Evolutionary conservation across 2,888 invertebrate genomes (phyloP).

Genomic region (Athalia circularis): DNA sequence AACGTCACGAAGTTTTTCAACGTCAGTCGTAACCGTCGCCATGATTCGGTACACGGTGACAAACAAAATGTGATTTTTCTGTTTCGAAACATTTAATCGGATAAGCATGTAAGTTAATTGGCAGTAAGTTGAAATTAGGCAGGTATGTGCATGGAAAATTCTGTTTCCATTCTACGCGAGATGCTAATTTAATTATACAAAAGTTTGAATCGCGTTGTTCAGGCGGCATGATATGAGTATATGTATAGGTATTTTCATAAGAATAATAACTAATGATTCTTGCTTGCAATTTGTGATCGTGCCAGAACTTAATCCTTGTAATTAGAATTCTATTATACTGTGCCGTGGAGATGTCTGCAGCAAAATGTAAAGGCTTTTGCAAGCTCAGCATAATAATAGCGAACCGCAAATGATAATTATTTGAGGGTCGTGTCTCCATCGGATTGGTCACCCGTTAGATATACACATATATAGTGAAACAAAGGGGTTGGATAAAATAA

Average conservation of each 20-base stretch:
- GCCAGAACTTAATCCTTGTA: conserved; percentile 23
- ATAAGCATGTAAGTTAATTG: background rate
- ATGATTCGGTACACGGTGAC: too few species aligned
- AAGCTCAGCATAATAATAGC: background rate
- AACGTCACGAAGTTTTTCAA: conserved; percentile 13
- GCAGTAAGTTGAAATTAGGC: background rate
- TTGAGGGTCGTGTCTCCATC: background rate
- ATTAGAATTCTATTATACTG: conserved; percentile 24
- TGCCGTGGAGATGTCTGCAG: conserved; percentile 9
- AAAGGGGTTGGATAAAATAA: conserved; percentile 22
- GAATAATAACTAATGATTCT: conserved; percentile 17
- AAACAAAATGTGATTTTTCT: conserved; percentile 9
- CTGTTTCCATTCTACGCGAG: conserved; percentile 23
- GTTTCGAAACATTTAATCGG: background rate
- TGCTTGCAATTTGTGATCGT: conserved; percentile 10
- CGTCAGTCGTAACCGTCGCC: background rate
- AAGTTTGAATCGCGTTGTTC: conserved; percentile 26
- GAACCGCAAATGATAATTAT: conserved; percentile 9
- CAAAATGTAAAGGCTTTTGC: background rate
- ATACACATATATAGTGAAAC: background rate
- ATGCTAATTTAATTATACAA: conserved; percentile 19
- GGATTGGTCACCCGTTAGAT: background rate
- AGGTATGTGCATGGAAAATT: conserved; percentile 22
- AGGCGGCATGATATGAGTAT: background rate
- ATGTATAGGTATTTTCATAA: conserved; percentile 6